phyloP scores from a whole-genome alignment of 2,113 vertebrate species.

The Hemiscyllium ocellatum region DNA sequence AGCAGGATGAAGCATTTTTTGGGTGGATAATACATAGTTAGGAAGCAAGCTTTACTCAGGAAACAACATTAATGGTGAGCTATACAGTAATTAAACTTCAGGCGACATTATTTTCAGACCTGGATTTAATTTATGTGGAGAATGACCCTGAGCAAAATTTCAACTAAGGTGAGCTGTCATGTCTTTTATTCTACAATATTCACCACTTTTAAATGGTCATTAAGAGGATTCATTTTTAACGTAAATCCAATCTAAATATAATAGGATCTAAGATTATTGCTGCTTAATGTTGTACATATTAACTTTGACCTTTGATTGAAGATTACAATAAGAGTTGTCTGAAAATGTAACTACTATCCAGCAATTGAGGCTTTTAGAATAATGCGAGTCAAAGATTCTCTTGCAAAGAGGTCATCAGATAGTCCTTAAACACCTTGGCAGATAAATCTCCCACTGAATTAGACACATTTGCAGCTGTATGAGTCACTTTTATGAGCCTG shows the following conservation, averaged over 20 bases:
- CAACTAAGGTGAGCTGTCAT: background rate
- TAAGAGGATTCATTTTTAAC: background rate
- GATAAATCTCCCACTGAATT: constrained; percentile 46
- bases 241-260: background rate
- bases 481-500: constrained; percentile 46
- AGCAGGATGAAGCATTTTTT: constrained; percentile 12
- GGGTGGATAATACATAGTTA: background rate
- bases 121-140: background rate
- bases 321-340: background rate
- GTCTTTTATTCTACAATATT: background rate
- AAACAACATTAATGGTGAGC: background rate
- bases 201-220: background rate
- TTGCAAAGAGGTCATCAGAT: constrained; percentile 41
- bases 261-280: background rate
- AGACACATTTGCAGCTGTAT: constrained; percentile 43
- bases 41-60: constrained; percentile 4
- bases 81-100: background rate
- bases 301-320: background rate
- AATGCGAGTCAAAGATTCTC: constrained; percentile 41
- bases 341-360: background rate
- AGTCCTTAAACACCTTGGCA: constrained; percentile 39
- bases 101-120: background rate
- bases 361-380: background rate
- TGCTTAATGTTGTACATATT: background rate
- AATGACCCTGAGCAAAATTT: background rate